Evolutionary conservation across 2,113 vertebrate species (phyloP).

Genomic region (Bombycilla garrulus): DNA sequence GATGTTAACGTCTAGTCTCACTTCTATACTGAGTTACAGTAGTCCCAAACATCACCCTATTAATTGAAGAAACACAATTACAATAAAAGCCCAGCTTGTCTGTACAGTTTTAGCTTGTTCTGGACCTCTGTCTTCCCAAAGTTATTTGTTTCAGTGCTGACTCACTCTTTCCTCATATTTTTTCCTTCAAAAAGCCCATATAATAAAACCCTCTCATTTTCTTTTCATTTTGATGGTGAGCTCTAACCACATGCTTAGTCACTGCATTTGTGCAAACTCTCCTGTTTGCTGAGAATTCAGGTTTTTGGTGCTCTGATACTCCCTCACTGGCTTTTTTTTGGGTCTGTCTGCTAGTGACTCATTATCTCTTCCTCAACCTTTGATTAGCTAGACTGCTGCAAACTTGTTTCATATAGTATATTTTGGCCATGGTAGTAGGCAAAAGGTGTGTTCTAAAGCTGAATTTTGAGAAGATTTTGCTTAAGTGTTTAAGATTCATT

Average conservation of each 20-base stretch:
- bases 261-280: background rate
- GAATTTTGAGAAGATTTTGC: background rate
- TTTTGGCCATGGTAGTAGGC: background rate
- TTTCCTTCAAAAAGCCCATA: background rate
- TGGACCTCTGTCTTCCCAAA: background rate
- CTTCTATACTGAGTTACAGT: background rate
- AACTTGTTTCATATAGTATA: background rate
- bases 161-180: background rate
- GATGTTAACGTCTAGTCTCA: background rate
- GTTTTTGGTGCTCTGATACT: background rate
- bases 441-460: background rate
- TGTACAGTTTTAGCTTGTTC: background rate
- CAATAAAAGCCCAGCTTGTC: background rate
- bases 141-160: background rate
- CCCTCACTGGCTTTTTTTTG: background rate
- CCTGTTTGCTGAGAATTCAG: background rate
- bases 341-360: background rate
- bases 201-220: rapidly evolving
- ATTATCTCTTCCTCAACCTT: background rate
- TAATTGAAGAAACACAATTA: background rate
- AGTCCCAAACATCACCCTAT: background rate
- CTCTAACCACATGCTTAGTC: background rate
- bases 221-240: background rate
- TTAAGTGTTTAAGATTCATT: background rate
- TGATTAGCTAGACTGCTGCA: background rate